Conservation (phyloP, 1,140 invertebrate species). For the Penaeus vannamei region DNA sequence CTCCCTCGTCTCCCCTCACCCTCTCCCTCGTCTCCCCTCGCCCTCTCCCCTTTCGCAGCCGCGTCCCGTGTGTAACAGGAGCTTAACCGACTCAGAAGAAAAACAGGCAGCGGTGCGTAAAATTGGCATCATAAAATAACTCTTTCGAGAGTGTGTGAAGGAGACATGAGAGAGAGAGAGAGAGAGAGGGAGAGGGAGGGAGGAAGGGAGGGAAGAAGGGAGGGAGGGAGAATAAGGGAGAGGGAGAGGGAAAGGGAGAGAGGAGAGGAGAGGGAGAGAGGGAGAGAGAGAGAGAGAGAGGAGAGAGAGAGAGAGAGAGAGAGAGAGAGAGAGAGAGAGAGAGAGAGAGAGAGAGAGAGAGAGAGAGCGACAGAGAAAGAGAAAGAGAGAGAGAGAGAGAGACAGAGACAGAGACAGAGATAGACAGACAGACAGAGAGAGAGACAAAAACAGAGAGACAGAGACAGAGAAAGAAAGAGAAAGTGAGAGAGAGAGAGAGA, state of each 20-base stretch:
- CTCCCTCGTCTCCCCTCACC: background rate
- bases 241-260: background rate
- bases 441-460: background rate
- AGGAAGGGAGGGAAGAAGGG: background rate
- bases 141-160: background rate
- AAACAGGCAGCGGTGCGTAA: too few relatives aligned
- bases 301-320: background rate
- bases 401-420: background rate
- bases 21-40: background rate
- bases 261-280: background rate
- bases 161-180: background rate
- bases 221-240: background rate
- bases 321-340: background rate
- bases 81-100: too few relatives aligned
- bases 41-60: background rate
- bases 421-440: too few relatives aligned
- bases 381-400: background rate
- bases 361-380: background rate
- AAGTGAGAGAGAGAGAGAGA: too few relatives aligned
- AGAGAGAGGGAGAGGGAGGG: background rate
- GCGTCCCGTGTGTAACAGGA: background rate
- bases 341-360: background rate
- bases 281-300: background rate
- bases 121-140: too few relatives aligned
- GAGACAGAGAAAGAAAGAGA: background rate